These are phyloP conservation scores for Sceloporus tristichus DNA, from an alignment of 2,113 vertebrate species.

Conservation along the genomic window DNA sequence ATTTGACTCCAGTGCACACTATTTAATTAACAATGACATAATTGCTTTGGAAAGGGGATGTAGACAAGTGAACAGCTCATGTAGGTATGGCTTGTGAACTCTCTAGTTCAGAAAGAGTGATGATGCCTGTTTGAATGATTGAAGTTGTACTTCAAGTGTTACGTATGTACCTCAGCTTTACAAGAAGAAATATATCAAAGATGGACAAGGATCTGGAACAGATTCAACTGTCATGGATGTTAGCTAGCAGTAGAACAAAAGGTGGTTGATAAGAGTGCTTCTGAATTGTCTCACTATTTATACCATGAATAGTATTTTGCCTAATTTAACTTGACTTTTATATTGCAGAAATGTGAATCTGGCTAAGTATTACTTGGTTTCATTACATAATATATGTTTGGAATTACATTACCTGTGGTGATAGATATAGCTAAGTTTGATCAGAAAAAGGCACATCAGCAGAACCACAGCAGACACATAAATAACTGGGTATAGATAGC, in stretches of 20 bases:
- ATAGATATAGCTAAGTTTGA: slow-evolving; percentile 91
- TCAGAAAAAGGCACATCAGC: slow-evolving; percentile 84
- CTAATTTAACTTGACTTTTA: not conserved
- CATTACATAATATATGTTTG: not conserved
- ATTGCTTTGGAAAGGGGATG: not conserved
- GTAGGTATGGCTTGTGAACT: not conserved
- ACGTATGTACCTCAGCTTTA: not conserved
- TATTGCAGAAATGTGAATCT: not conserved
- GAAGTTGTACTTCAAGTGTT: not conserved
- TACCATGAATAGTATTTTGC: not conserved
- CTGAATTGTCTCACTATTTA: not conserved
- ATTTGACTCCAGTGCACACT: no score
- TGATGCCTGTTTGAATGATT: no score
- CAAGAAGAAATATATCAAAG: not conserved
- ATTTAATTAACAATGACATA: not conserved
- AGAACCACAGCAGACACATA: slow-evolving; percentile 89
- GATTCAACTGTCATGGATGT: not conserved
- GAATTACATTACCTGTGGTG: slow-evolving; percentile 86
- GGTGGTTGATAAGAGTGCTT: not conserved
- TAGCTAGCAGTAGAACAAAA: not conserved
- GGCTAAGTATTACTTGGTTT: not conserved
- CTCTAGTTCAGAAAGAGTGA: not conserved
- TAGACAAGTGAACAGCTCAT: not conserved
- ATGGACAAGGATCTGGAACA: not conserved
- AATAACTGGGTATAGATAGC: slow-evolving; percentile 90